Base-by-base conservation (phyloP, 1,140 invertebrate genomes). In the Andricus grossulariae region DNA sequence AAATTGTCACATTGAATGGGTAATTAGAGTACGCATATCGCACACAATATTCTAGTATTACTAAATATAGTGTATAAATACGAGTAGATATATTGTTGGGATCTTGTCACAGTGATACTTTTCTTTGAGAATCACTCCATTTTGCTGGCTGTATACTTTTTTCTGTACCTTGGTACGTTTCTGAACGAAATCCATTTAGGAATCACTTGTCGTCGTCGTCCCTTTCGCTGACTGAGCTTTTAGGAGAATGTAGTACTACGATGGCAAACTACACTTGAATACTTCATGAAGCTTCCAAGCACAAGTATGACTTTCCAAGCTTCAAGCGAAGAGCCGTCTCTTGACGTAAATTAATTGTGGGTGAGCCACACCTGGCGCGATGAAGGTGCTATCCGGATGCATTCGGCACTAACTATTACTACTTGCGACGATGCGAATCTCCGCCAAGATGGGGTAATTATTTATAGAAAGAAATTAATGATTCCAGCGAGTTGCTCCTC, bases 161-260 rank as follows among this genome's bases (percentile, higher is more conserved):
- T 4, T 32, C 25, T 66, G 60, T 32, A 5, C 60, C 39, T 39
- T 32, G 60, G 60, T 66, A 66, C 13, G 32, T 66, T 32, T 66
- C 39, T 66, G 60, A 39, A 39, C 60, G 25, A 66, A 66, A 66
- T 66, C 60, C 60, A 66, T 66, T 66, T 66, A 66, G 60, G 60
- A 66, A 66, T 66, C 60, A 66, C 60, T 66, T 66, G 25, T 66
- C 60, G 7, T 45, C 39, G 7, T 7, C 0, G 32, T 66, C 25
- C 60, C 32, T 66, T 66, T 45, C 16, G 32, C 25, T 45, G 60
- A 66, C 60, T 66, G 60, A 66, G 60, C 60, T 66, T 66, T 66
- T 66, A 66, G 32, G 60, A 66, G 60, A 66, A 66, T 66, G 32
- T 45, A 66, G 60, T 66, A 66, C 60, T 66, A 32, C 39, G 32